Evolutionary conservation across 2,113 vertebrate genomes (phyloP), one percentile per base, ranked within the genome.

Genomic region (Solea solea): DNA sequence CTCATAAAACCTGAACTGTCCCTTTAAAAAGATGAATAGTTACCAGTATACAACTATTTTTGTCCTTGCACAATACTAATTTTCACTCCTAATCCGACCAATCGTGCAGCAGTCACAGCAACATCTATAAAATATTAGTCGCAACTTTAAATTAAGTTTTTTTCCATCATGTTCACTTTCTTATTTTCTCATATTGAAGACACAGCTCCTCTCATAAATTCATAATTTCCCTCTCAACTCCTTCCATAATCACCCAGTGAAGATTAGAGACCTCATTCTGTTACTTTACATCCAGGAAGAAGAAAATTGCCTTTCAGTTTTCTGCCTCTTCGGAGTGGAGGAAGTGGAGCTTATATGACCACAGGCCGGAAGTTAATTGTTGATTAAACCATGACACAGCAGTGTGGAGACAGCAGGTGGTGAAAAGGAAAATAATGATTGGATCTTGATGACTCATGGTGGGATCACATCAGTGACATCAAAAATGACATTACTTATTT

Each of bases 351-450:
- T 64, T 72, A 85, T 86, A 75, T 73, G 74, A 70, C 72, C 34
- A 72, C 75, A 39, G 81, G 86, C 86, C 81, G 80, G 21, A 69
- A 88, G 81, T 83, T 84, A 86, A 85, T 88, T 86, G 80, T 80
- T 83, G 81, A 52, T 86, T 34, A 34, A 34, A 6, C 34, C 34
- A 34, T 34, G 34, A 34, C 34, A 34, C 34, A 34, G 39, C 12
- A 65, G 63, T 13, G 51, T n/a, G 1, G 11, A 57, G 60, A 66
- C 1, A 5, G 53, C 46, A 13, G 57, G 11, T 63, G 66, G 45
- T 12, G 61, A 9, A 11, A 68, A 44, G 39, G 53, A 34, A 61
- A 34, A 34, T 34, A 34, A 34, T 64, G 54, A 83, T 59, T 70
- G 76, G 42, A 69, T 72, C 16, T 63, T 42, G 44, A 55, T 14